Percentiles rank a stretch among this genome's conserved stretches.
Evolutionary conservation across 2,797 vertebrate species (phyloP).

Genomic region (Peromyscus melanophrys): DNA sequence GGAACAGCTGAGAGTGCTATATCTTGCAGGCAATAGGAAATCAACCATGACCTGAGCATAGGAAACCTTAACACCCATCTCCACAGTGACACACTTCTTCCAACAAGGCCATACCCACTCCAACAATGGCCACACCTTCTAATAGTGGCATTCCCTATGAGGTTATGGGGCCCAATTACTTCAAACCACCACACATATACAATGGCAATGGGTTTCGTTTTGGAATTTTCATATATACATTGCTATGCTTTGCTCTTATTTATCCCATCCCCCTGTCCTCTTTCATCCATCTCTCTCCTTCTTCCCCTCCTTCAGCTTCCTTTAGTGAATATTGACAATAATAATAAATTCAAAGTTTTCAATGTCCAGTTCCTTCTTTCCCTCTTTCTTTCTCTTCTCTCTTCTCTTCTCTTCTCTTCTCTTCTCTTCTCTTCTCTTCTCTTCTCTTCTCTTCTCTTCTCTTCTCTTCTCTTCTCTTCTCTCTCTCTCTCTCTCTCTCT

Average conservation of each 20-base stretch:
- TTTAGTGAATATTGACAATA: not conserved
- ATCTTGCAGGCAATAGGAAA: too few relatives aligned
- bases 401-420: rapidly evolving
- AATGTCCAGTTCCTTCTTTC: not conserved
- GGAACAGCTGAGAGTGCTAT: too few relatives aligned
- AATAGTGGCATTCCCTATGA: too few relatives aligned
- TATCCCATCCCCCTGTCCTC: not conserved
- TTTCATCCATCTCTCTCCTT: not conserved
- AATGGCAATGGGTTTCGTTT: not conserved
- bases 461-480: too few relatives aligned
- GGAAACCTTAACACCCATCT: too few relatives aligned
- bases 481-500: too few relatives aligned
- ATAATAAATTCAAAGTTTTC: not conserved
- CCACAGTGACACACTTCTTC: too few relatives aligned
- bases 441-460: rapidly evolving
- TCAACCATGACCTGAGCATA: too few relatives aligned
- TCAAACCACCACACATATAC: too few relatives aligned
- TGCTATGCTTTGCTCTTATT: not conserved
- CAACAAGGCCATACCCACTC: too few relatives aligned
- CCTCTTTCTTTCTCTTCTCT: rapidly evolving
- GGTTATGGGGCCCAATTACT: too few relatives aligned
- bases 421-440: rapidly evolving
- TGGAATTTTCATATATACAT: not conserved
- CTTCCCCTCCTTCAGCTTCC: not conserved
- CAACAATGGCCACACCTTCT: too few relatives aligned